These are phyloP conservation scores for Megaustenia siamemsis DNA, from an alignment of 2,888 invertebrate genomes.

Conservation along the genomic window DNA sequence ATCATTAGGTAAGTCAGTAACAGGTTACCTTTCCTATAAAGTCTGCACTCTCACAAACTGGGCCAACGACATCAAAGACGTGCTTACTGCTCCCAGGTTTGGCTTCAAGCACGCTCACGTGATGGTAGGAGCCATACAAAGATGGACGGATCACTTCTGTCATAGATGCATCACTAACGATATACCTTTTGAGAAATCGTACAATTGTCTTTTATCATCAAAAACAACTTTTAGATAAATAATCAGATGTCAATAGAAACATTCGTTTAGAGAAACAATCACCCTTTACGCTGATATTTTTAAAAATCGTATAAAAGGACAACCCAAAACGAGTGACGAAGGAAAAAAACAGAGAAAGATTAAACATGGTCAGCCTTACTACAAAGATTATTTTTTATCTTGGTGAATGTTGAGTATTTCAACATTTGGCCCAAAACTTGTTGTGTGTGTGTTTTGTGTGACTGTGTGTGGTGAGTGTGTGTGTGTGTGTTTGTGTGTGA, in stretches of 20 bases:
- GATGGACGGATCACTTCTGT: conserved; percentile 80
- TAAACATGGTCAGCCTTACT: too few relatives aligned
- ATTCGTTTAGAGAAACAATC: too few relatives aligned
- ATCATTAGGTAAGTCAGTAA: too few relatives aligned
- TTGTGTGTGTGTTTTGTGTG: too few relatives aligned
- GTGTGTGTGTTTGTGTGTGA: too few relatives aligned
- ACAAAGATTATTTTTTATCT: too few relatives aligned
- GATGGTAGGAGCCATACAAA: conserved; percentile 80
- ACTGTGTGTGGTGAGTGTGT: too few relatives aligned
- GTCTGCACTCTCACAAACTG: conserved; percentile 80
- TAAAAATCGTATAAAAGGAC: not conserved
- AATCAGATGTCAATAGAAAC: too few relatives aligned
- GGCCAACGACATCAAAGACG: conserved; percentile 79
- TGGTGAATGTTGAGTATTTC: too few relatives aligned
- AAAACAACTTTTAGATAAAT: too few relatives aligned
- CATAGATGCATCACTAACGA: conserved; percentile 80
- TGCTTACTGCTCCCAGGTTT: conserved; percentile 19
- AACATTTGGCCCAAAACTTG: too few relatives aligned
- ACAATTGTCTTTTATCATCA: not conserved
- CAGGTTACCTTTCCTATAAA: conserved; percentile 76
- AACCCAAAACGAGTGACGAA: not conserved
- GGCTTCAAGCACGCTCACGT: conserved; percentile 74
- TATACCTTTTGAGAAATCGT: conserved; percentile 62
- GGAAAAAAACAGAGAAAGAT: not conserved
- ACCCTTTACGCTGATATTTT: not conserved